Percentiles rank a stretch among this genome's conserved stretches.
These are phyloP conservation scores for Ametastegia equiseti DNA, from an alignment of 2,888 invertebrate genomes.

Conservation along the genomic window DNA sequence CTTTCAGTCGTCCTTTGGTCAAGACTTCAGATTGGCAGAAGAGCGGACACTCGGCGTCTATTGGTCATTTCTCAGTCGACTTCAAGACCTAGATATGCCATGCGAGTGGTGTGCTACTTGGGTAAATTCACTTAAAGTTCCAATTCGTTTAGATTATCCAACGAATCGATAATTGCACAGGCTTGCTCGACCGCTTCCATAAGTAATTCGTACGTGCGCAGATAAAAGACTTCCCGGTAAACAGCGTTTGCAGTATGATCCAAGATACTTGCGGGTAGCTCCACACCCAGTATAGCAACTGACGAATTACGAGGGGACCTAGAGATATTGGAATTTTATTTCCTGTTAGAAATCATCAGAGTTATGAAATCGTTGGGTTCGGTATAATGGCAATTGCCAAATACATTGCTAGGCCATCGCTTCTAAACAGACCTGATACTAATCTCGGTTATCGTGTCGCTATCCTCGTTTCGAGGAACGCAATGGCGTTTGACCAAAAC, in stretches of 20 bases:
- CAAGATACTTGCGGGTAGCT: neutral
- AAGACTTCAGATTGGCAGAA: too few relatives aligned
- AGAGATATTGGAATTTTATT: neutral
- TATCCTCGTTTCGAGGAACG: neutral
- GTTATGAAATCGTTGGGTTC: neutral
- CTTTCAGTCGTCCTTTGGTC: too few relatives aligned
- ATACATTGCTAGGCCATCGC: neutral
- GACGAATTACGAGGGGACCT: neutral
- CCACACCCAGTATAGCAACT: neutral
- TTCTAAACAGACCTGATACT: neutral
- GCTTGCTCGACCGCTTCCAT: conserved; percentile 56
- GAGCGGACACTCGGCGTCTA: too few relatives aligned
- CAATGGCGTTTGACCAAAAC: conserved; percentile 51
- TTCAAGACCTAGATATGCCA: too few relatives aligned
- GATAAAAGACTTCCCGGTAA: conserved; percentile 61
- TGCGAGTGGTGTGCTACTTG: too few relatives aligned
- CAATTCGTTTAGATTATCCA: conserved; percentile 57
- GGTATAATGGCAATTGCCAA: too few relatives aligned
- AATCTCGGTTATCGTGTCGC: neutral
- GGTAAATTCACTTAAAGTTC: conserved; percentile 13
- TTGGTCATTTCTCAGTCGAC: too few relatives aligned
- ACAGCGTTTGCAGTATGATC: conserved; percentile 36
- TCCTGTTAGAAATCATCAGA: neutral
- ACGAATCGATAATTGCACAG: conserved; percentile 60
- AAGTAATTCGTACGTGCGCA: conserved; percentile 60